phyloP scores from a whole-genome alignment of 2,113 vertebrate species.

The Guaruba guarouba region DNA sequence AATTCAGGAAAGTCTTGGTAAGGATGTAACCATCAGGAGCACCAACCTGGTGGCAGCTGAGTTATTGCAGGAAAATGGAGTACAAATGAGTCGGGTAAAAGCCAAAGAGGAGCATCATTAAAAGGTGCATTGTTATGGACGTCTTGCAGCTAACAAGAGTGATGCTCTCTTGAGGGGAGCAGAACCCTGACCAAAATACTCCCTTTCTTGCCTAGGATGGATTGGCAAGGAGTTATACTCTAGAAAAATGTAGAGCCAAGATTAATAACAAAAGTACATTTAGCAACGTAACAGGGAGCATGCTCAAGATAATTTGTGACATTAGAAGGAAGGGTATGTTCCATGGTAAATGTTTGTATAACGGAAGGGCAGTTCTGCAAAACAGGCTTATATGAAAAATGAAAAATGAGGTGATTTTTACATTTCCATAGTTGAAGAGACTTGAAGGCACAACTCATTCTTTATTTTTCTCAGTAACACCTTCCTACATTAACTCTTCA shows the following conservation, averaged over 20 bases:
- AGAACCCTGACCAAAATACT: background rate
- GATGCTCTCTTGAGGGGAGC: background rate
- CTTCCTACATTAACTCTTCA: slow-evolving; percentile 23
- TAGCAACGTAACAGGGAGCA: background rate
- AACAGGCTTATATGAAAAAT: background rate
- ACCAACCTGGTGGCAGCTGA: slow-evolving; percentile 32
- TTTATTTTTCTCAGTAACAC: background rate
- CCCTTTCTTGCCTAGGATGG: background rate
- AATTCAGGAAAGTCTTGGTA: slow-evolving; percentile 17
- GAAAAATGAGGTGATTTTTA: background rate
- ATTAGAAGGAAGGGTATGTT: background rate
- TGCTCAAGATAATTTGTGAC: background rate
- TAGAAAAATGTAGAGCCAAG: background rate
- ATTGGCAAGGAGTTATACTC: background rate
- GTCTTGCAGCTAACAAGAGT: background rate
- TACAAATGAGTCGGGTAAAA: slow-evolving; percentile 10
- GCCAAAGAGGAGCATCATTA: slow-evolving; percentile 23
- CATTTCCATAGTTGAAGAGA: background rate
- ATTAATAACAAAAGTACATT: background rate
- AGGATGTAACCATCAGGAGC: slow-evolving; percentile 35
- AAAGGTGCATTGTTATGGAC: background rate
- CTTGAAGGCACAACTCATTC: background rate
- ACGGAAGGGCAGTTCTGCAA: background rate
- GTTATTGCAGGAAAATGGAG: slow-evolving; percentile 54
- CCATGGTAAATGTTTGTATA: background rate